These are phyloP conservation scores for Hirtodrosophila confusa DNA, from an alignment of 2,888 invertebrate genomes.

Conservation along the genomic window DNA sequence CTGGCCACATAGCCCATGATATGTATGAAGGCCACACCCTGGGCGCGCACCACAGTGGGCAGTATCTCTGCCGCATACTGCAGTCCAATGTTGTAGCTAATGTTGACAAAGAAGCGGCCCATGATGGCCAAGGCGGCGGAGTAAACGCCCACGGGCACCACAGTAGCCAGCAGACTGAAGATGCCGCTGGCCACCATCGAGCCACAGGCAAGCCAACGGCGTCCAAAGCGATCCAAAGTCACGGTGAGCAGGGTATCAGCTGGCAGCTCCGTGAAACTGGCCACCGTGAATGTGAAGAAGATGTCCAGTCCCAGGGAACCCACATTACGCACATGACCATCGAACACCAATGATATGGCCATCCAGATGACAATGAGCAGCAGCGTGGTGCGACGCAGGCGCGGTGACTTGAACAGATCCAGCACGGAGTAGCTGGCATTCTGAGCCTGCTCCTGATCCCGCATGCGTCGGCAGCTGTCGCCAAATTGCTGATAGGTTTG, in stretches of 20 bases:
- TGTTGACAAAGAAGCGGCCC: conserved; percentile 93
- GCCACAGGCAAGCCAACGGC: conserved; percentile 93
- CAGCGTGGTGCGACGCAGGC: conserved; percentile 90
- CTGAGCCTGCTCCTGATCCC: conserved; percentile 88
- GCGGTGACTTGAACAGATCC: conserved; percentile 91
- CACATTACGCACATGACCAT: conserved; percentile 94
- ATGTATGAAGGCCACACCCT: conserved; percentile 93
- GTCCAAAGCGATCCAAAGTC: conserved; percentile 90
- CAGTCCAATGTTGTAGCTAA: conserved; percentile 94
- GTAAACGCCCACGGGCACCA: conserved; percentile 89
- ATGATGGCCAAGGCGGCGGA: conserved; percentile 92
- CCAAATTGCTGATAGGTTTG: conserved; percentile 89
- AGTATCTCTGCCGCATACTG: conserved; percentile 95
- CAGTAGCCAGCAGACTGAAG: conserved; percentile 91
- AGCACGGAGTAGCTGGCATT: conserved; percentile 90
- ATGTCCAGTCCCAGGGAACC: conserved; percentile 92
- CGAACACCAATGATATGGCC: conserved; percentile 94
- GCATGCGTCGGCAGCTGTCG: conserved; percentile 87
- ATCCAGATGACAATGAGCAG: conserved; percentile 94
- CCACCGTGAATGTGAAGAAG: conserved; percentile 93
- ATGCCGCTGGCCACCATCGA: conserved; percentile 92
- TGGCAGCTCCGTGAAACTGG: conserved; percentile 92
- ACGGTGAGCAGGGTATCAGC: conserved; percentile 92
- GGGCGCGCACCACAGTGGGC: conserved; percentile 94
- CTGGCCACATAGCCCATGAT: conserved; percentile 95